Base-by-base conservation (phyloP, 2,113 vertebrate species). In the Pollachius pollachius region DNA sequence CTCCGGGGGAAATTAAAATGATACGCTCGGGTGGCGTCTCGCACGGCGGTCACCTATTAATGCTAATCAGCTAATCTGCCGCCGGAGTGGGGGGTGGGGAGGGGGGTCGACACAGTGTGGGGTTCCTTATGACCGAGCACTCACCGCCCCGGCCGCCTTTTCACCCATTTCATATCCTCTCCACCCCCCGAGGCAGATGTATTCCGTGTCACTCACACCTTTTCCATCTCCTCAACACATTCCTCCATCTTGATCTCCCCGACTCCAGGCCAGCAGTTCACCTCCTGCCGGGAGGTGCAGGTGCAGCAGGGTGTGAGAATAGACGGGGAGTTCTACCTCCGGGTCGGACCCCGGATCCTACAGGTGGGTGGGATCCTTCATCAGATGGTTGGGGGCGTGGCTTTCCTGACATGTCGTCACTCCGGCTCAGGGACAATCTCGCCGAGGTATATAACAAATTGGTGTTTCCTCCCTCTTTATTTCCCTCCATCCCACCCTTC, bases 241-340 rank as follows among this genome's bases (percentile, higher is more conserved):
- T 18, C 4, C n/a, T 54, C 18, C 12, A 54, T 13, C 3, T 16
- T 54, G 52, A 2, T 12, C 57, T 17, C 2, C 56, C 88, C 30
- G 1, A 4, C 30, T 34, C 70, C 84, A 99, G 97, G 96, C 88
- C 93, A 95, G 79, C 77, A 86, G 77, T 90, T 93, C 81, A 77
- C 88, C 8, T 95, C 92, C 76, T 99, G 97, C 88, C 93, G 90
- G 80, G 96, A 97, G 57, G 81, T 98, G 65, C 96, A 95, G 88
- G 79, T 93, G 81, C 92, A 85, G 80, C 93, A 90, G 76, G 90
- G 93, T 12, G 84, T 93, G 79, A 92, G 81, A 74, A 92, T 91
- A 23, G 95, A 99, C 77, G 96, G 94, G 11, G 95, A 98, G 81
- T 96, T 95, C 76, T 87, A 92, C 69, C 91, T 98, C 62, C 93